Conservation (phyloP, 2,797 vertebrate species). For the Leptodactylus fallax region DNA sequence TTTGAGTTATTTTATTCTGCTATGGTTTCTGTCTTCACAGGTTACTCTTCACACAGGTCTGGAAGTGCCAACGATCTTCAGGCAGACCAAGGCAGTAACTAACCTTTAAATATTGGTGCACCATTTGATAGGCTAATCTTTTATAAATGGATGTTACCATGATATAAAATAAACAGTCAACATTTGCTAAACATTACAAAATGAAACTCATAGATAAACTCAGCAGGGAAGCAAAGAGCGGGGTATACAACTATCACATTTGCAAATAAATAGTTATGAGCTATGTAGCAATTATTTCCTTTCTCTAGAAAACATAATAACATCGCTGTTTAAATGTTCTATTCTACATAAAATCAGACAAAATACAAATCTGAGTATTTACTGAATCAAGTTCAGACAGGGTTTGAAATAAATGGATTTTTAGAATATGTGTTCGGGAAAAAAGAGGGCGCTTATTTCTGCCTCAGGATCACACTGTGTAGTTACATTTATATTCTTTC, state of each 20-base stretch:
- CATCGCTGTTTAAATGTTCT: background rate
- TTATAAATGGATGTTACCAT: slow-evolving; percentile 29
- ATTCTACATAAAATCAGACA: slow-evolving; percentile 14
- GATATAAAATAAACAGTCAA: background rate
- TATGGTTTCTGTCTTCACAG: slow-evolving; percentile 75
- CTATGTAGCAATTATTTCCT: background rate
- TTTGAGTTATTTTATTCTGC: background rate
- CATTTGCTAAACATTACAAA: background rate
- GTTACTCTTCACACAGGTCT: slow-evolving; percentile 93
- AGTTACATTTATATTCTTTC: background rate
- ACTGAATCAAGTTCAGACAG: background rate
- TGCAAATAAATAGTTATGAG: background rate
- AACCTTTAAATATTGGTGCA: slow-evolving; percentile 3
- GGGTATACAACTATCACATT: background rate
- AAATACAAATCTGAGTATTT: background rate
- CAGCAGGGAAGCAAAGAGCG: background rate
- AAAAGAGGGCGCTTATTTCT: background rate
- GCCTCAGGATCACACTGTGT: background rate
- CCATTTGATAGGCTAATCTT: slow-evolving; percentile 15
- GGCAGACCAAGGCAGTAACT: slow-evolving; percentile 75
- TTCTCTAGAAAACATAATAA: background rate
- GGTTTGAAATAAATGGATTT: background rate
- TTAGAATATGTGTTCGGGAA: background rate
- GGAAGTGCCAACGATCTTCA: slow-evolving; percentile 87
- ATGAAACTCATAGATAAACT: background rate